phyloP scores from a whole-genome alignment of 2,797 vertebrate species.

The Tenualosa ilisha region DNA sequence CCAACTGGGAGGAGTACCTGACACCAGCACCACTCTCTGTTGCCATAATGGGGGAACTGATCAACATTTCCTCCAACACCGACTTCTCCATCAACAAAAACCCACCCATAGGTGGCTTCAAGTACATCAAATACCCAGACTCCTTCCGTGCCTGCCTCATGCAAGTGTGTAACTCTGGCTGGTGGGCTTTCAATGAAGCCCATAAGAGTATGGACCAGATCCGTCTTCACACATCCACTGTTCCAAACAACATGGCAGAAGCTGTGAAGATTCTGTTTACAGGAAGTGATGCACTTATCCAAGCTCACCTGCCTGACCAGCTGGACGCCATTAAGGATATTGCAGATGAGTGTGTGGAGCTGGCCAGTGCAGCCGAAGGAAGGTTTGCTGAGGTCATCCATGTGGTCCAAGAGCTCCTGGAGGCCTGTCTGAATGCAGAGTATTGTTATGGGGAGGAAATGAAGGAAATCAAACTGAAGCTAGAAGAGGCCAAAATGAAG shows the following conservation, averaged over 20 bases:
- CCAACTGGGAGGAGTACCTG: constrained; percentile 57
- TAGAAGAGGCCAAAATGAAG: not conserved
- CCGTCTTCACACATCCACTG: constrained; percentile 35
- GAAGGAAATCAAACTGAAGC: not conserved
- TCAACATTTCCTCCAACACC: constrained; percentile 46
- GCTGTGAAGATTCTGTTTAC: constrained; percentile 50
- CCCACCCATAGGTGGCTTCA: constrained; percentile 10
- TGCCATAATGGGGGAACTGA: constrained; percentile 52
- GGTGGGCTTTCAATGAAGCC: constrained; percentile 57
- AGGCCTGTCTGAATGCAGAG: constrained; percentile 47
- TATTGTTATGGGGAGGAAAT: constrained; percentile 32
- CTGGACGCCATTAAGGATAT: constrained; percentile 39
- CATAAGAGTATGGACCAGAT: constrained; percentile 58
- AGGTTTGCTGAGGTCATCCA: constrained; percentile 43
- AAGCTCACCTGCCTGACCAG: constrained; percentile 45
- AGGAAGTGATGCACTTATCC: constrained; percentile 25
- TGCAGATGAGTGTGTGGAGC: constrained; percentile 44
- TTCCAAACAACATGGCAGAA: constrained; percentile 46
- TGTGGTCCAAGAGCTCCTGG: constrained; percentile 50
- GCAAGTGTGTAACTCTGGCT: constrained; percentile 56
- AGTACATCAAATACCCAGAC: constrained; percentile 53
- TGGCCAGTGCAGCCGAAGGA: constrained; percentile 38
- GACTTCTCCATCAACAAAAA: constrained; percentile 49
- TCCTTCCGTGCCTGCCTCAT: constrained; percentile 58
- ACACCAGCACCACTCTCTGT: constrained; percentile 52